Evolutionary conservation across 2,888 invertebrate species (phyloP).

Genomic region (Standfussiana lucernea): DNA sequence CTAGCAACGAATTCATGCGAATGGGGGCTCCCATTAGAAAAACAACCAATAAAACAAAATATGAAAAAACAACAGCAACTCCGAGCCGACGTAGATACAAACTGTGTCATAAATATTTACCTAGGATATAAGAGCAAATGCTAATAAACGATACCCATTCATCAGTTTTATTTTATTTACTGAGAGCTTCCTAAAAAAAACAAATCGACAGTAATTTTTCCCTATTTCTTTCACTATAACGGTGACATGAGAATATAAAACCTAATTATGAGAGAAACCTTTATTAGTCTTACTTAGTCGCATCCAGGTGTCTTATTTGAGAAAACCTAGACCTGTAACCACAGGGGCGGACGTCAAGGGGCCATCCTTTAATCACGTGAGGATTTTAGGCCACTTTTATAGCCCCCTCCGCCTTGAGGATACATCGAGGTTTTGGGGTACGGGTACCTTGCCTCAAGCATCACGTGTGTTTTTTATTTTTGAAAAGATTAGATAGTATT

Average conservation of each 20-base stretch:
- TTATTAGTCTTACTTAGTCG: slow-evolving; percentile 36
- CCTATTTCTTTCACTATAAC: slow-evolving; percentile 34
- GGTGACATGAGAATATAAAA: slow-evolving; percentile 36
- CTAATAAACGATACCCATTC: slow-evolving; percentile 42
- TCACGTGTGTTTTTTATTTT: too few relatives aligned
- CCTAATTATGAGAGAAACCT: slow-evolving; percentile 15
- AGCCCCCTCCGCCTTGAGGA: too few relatives aligned
- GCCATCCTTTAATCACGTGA: too few relatives aligned
- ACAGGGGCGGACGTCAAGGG: too few relatives aligned
- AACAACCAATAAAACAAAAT: neutral
- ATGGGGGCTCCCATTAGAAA: too few relatives aligned
- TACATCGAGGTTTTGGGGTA: too few relatives aligned
- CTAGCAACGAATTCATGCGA: too few relatives aligned
- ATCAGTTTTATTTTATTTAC: slow-evolving; percentile 43
- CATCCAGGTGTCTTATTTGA: neutral
- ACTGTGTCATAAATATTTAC: slow-evolving; percentile 16
- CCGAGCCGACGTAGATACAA: neutral
- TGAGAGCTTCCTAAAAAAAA: slow-evolving; percentile 29
- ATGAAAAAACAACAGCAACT: neutral
- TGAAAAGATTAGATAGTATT: too few relatives aligned
- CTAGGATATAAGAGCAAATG: slow-evolving; percentile 9
- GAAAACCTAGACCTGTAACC: neutral
- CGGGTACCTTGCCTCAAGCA: too few relatives aligned
- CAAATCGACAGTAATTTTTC: slow-evolving; percentile 37
- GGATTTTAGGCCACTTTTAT: too few relatives aligned